phyloP scores from a whole-genome alignment of 2,888 invertebrate species.

The Nesidiocoris tenuis region DNA sequence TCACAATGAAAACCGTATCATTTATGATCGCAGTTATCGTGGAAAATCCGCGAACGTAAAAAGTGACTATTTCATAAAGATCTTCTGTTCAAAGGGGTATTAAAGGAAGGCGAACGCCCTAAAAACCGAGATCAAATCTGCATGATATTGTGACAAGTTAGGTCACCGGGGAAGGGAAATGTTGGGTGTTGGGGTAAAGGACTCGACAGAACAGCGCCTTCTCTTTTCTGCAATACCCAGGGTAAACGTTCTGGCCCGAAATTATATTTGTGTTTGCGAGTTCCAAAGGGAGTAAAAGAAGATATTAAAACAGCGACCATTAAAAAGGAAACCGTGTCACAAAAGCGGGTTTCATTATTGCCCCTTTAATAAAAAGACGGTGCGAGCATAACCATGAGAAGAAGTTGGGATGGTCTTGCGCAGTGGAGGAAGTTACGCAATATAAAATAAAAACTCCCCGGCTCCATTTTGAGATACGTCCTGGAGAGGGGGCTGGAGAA shows the following conservation, averaged over 20 bases:
- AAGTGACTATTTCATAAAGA: too few relatives aligned
- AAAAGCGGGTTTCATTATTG: conserved; percentile 40
- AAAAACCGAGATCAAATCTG: neutral
- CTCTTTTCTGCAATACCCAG: neutral
- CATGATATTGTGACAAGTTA: neutral
- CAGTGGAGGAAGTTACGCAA: conserved; percentile 17
- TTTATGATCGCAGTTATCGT: too few relatives aligned
- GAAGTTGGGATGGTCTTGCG: neutral
- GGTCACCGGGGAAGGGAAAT: neutral
- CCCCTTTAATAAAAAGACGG: conserved; percentile 28
- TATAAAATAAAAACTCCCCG: conserved; percentile 25
- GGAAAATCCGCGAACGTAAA: too few relatives aligned
- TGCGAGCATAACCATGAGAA: neutral
- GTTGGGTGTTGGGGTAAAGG: neutral
- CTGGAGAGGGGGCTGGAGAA: conserved; percentile 12
- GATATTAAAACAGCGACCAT: conserved; percentile 38
- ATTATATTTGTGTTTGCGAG: conserved; percentile 36
- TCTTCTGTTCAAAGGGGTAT: neutral
- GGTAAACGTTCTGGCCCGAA: conserved; percentile 14
- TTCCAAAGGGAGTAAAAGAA: conserved; percentile 36
- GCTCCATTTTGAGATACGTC: conserved; percentile 23
- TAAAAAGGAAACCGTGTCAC: conserved; percentile 34
- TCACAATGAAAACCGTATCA: too few relatives aligned
- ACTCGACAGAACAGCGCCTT: neutral
- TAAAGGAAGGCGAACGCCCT: neutral